Conservation (phyloP, 2,888 invertebrate genomes). For the Scaptomyza parva region DNA sequence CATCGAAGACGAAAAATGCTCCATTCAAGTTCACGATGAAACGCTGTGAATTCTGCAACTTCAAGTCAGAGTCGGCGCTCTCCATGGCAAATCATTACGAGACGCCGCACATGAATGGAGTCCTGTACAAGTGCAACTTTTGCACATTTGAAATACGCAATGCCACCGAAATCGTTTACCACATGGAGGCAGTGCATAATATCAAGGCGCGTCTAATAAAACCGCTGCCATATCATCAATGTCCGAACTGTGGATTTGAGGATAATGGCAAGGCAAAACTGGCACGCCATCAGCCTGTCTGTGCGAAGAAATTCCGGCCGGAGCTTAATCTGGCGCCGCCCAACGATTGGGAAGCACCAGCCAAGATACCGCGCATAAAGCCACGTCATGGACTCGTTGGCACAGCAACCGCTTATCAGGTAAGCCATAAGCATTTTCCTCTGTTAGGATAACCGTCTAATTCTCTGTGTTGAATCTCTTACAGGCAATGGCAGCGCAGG, state of each 20-base stretch:
- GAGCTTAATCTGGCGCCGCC: slow-evolving; percentile 94
- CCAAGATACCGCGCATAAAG: slow-evolving; percentile 91
- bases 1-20: slow-evolving; percentile 93
- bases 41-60: slow-evolving; percentile 95
- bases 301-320: slow-evolving; percentile 95
- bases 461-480: not conserved
- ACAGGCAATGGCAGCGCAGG: slow-evolving; percentile 85
- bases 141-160: slow-evolving; percentile 92
- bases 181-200: slow-evolving; percentile 96
- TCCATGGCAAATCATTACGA: slow-evolving; percentile 95
- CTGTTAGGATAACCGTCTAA: not conserved
- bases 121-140: slow-evolving; percentile 93
- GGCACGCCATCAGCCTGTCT: slow-evolving; percentile 93
- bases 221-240: slow-evolving; percentile 95
- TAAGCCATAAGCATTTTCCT: slow-evolving; percentile 32
- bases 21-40: slow-evolving; percentile 91
- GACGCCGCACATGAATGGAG: slow-evolving; percentile 95
- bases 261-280: slow-evolving; percentile 96
- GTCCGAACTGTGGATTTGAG: slow-evolving; percentile 97
- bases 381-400: slow-evolving; percentile 85
- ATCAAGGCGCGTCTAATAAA: slow-evolving; percentile 93
- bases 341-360: slow-evolving; percentile 96
- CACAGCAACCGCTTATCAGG: slow-evolving; percentile 85
- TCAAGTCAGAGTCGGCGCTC: slow-evolving; percentile 93
- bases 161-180: slow-evolving; percentile 94